Evolutionary conservation across 2,797 vertebrate species (phyloP).

Genomic region (Pogoniulus pusillus): DNA sequence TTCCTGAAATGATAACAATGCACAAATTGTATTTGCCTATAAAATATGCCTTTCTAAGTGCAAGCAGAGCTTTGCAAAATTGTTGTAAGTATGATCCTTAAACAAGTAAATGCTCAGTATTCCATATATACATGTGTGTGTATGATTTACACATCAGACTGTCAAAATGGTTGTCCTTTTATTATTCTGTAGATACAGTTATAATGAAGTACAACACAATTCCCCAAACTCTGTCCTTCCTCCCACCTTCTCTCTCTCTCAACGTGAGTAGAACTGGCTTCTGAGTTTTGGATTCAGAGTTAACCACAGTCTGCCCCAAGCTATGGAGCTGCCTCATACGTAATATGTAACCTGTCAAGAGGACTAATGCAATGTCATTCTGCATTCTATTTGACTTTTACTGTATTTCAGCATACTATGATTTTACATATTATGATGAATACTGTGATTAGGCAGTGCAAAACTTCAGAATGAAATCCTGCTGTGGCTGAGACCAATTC

Average conservation of each 20-base stretch:
- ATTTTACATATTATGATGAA: neutral
- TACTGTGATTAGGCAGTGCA: neutral
- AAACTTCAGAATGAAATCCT: neutral
- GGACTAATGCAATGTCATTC: neutral
- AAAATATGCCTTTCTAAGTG: neutral
- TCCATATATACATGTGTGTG: neutral
- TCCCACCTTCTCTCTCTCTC: fast-evolving
- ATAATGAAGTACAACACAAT: neutral
- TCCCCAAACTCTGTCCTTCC: fast-evolving
- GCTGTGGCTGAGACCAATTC: neutral
- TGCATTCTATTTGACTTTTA: neutral
- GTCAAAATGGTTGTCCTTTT: neutral
- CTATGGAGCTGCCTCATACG: neutral
- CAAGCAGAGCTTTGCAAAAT: neutral
- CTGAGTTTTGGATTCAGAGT: neutral
- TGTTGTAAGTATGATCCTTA: fast-evolving
- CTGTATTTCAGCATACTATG: neutral
- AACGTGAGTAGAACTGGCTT: neutral
- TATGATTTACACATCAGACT: neutral
- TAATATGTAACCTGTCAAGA: neutral
- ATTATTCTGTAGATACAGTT: neutral
- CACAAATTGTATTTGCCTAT: neutral
- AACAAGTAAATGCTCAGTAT: fast-evolving
- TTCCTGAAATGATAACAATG: neutral
- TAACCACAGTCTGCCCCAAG: neutral